These are phyloP conservation scores for Eonycteris spelaea DNA, from an alignment of 2,113 vertebrate genomes.

Conservation along the genomic window DNA sequence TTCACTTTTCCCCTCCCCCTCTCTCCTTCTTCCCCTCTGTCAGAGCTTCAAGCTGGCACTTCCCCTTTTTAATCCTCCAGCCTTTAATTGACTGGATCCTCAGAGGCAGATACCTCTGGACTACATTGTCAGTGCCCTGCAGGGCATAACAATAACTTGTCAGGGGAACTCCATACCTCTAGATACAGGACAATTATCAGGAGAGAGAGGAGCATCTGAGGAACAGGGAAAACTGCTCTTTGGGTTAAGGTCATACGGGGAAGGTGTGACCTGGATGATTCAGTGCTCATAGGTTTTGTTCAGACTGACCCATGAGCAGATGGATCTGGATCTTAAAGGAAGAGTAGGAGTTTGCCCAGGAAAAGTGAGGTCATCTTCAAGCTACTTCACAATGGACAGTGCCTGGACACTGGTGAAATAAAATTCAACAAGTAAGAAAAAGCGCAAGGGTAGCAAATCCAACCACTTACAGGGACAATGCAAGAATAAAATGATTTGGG, in stretches of 20 bases:
- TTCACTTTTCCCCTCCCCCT: no score
- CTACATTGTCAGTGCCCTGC: neutral
- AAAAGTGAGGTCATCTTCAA: neutral
- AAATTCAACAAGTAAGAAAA: neutral
- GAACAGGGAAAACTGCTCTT: neutral
- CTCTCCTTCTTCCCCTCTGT: neutral
- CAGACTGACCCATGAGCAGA: neutral
- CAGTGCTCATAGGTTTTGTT: neutral
- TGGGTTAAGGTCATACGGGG: neutral
- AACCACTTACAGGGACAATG: neutral
- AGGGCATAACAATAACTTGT: neutral
- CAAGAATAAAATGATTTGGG: neutral
- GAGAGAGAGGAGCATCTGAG: neutral
- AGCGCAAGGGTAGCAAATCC: neutral
- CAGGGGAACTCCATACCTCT: neutral
- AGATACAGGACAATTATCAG: neutral
- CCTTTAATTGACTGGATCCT: neutral
- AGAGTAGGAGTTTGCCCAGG: no score
- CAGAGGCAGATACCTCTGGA: neutral
- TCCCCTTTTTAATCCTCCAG: neutral
- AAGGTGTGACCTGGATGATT: neutral
- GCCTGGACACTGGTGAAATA: neutral
- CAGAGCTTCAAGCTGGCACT: neutral
- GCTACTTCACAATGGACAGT: neutral
- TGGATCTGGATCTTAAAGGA: neutral